Evolutionary conservation across 2,797 vertebrate species (phyloP), one percentile per base, ranked within the genome.

Genomic region (Oryzias dopingdopingensis): DNA sequence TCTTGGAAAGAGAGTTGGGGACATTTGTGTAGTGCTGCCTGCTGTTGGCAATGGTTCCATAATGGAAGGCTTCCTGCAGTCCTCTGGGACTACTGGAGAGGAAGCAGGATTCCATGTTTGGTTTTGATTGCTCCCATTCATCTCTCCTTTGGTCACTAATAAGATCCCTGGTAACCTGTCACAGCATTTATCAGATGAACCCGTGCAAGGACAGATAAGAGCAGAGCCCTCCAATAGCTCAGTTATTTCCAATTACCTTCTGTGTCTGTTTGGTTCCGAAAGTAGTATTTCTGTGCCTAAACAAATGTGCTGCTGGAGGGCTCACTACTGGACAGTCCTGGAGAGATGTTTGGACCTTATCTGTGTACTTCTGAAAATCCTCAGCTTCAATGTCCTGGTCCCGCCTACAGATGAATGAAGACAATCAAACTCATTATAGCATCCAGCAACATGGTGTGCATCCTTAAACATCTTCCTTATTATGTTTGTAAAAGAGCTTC

Each of bases 301-400:
- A 89, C 49, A 91, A 79, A 51, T 96, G 88, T 56, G 92, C 86
- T 69, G 93, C 78, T 2, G 94, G 92, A 44, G 91, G 89, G n/a
- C 79, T 86, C 79, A 96, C 91, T 62, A 94, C 80, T 10, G 95
- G 96, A 63, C 97, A 99, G 67, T 95, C 95, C 72, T 96, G 93
- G 41, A 98, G 90, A 26, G 94, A 96, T 3, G 88, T 77, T 23
- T 95, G 91, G 55, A 96, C 88, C 55, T 95, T 97, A 65, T 95
- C 93, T n/a, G 90, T 61, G 66, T 98, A 98, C 52, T 82, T 93
- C 80, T 97, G 96, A 81, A 99, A 99, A 86, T 99, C 96, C 81
- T 99, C 97, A 0, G 96, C 92, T 72, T 98, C 96, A 69, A 98
- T 94, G 75, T 98, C 96, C 84, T 88, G 92, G 68, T 96, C 95